Evolutionary conservation across 2,797 vertebrate genomes (phyloP).

Genomic region (Acrossocheilus wenchowensis): DNA sequence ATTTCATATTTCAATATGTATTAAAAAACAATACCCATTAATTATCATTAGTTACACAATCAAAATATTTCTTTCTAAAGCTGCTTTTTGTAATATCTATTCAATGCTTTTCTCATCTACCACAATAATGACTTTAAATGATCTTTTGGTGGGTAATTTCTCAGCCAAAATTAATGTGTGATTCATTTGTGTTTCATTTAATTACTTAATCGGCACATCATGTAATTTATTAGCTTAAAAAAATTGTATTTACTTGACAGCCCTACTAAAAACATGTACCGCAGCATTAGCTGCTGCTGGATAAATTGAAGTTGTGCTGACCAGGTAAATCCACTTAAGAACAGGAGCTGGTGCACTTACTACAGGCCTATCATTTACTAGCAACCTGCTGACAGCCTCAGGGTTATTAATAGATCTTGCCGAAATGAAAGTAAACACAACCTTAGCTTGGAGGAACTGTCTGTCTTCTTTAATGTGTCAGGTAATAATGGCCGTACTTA

Average conservation of each 20-base stretch:
- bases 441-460: constrained; percentile 47
- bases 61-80: too few relatives aligned
- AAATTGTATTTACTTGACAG: not conserved
- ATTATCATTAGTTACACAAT: not conserved
- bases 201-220: not conserved
- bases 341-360: constrained; percentile 38
- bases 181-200: not conserved
- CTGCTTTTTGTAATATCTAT: not conserved
- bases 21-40: too few relatives aligned
- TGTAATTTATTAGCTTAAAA: not conserved
- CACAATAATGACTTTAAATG: not conserved
- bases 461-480: constrained; percentile 49
- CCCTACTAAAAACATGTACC: not conserved
- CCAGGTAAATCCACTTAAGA: constrained; percentile 28
- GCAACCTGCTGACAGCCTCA: constrained; percentile 22
- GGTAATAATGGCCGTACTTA: constrained; percentile 55
- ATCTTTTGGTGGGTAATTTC: not conserved
- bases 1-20: too few relatives aligned
- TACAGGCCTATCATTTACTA: constrained; percentile 42
- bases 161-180: not conserved
- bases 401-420: constrained; percentile 57
- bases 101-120: not conserved
- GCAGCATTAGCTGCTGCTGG: constrained; percentile 19
- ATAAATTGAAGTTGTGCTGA: constrained; percentile 35
- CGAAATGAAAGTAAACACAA: constrained; percentile 53